Evolutionary conservation across 2,888 invertebrate species (phyloP), one percentile per base, ranked within the genome.

Genomic region (Drosophila buzzatii): DNA sequence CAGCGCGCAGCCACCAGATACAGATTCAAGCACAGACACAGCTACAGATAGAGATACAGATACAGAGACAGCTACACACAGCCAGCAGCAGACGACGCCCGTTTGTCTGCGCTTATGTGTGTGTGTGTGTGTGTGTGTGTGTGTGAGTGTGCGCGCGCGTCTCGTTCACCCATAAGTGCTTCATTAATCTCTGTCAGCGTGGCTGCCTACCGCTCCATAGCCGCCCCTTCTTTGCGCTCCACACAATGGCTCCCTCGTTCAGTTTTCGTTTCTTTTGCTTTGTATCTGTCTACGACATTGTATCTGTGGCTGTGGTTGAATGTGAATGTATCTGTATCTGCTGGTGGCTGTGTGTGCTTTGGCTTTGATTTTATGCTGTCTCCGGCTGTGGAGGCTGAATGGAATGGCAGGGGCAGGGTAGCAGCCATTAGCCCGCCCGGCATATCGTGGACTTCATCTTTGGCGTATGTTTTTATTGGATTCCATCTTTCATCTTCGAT

Each of bases 111-210:
- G 53, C 53, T 16, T 20, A 52, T 56, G 45, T 61, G 44, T 58
- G 55, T 33, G 33, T 8, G 33, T 33, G 33, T 39, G 37, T 12
- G 35, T 37, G 37, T 37, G 37, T 37, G 37, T 39, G 14, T 37
- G 37, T 35, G 35, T 35, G 14, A 39, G 37, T 39, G 37, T 35
- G 27, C 8, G 70, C 44, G 64, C 59, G 69, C 79, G 53, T 72
- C 81, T 81, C 82, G 81, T 71, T 86, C 89, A 76, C 81, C 89
- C 86, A 86, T 86, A 87, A 90, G 89, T 86, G 87, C 89, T 86
- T 90, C 90, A 86, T 86, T 86, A 90, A 86, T 90, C 86, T 86
- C 89, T 90, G 90, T 90, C 89, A 86, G 84, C 76, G 71, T 55
- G 58, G 62, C 61, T 41, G 51, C 58, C 52, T 52, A 37, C 42